These are phyloP conservation scores for Dendrocopos noguchii DNA, from an alignment of 2,113 vertebrate genomes.

Conservation along the genomic window DNA sequence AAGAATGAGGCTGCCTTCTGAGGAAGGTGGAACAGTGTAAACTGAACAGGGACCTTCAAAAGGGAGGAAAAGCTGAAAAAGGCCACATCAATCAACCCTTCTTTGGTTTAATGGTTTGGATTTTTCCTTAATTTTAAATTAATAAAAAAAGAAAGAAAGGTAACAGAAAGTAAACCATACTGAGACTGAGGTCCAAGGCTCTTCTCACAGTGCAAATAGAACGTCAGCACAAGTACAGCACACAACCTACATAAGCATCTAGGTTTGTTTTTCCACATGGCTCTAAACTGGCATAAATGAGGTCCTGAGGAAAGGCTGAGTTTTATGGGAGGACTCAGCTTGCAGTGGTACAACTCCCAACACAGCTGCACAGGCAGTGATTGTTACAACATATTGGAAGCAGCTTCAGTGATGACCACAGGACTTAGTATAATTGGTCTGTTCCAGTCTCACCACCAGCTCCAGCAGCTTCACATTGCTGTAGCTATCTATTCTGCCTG, in stretches of 20 bases:
- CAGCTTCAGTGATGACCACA: not conserved
- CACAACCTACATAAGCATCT: not conserved
- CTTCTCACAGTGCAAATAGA: not conserved
- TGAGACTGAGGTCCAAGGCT: not conserved
- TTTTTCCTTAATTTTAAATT: not conserved
- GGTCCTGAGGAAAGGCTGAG: rapidly evolving
- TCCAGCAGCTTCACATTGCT: not conserved
- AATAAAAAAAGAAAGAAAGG: not conserved
- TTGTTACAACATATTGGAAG: not conserved
- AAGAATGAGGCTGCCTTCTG: not conserved
- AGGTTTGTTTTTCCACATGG: not conserved
- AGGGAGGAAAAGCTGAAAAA: not conserved
- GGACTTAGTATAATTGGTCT: not conserved
- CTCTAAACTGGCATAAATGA: not conserved
- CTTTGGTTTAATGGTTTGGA: not conserved
- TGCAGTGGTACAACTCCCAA: not conserved
- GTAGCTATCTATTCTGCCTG: not conserved
- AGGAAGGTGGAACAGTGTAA: not conserved
- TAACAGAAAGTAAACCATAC: not conserved
- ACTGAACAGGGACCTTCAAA: not conserved
- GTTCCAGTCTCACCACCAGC: not conserved
- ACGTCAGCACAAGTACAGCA: not conserved
- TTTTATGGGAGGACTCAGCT: not conserved
- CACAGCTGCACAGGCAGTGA: not conserved
- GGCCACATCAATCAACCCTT: not conserved